These are phyloP conservation scores for Xanthia icteritia DNA, from an alignment of 2,888 invertebrate genomes.

Conservation along the genomic window DNA sequence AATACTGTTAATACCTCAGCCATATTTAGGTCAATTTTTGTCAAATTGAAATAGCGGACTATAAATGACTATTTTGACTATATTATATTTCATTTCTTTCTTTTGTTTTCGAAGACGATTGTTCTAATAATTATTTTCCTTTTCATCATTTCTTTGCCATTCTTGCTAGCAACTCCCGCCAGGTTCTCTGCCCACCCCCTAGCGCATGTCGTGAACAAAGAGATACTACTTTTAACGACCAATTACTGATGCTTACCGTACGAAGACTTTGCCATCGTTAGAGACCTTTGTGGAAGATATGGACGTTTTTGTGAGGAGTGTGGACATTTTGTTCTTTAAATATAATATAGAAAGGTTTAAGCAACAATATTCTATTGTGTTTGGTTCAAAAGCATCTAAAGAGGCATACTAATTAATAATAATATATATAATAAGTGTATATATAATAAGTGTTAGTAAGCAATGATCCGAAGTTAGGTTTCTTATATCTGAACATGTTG, in stretches of 20 bases:
- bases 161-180: neutral
- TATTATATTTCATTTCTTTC: neutral
- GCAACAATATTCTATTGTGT: too few species aligned
- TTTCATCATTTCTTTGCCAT: conserved; percentile 19
- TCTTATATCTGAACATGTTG: neutral
- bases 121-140: conserved; percentile 13
- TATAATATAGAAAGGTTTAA: neutral
- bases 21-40: too few species aligned
- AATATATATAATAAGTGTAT: too few species aligned
- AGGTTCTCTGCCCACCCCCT: conserved; percentile 13
- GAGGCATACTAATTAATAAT: neutral
- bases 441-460: neutral
- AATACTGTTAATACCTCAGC: too few species aligned
- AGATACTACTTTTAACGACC: conserved; percentile 60
- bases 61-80: neutral
- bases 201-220: conserved; percentile 49
- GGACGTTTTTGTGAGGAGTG: conserved; percentile 21
- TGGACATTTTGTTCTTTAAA: conserved; percentile 23
- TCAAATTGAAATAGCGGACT: neutral
- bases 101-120: neutral
- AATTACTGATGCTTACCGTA: conserved; percentile 53
- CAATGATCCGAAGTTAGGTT: neutral
- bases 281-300: conserved; percentile 33
- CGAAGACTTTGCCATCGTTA: conserved; percentile 46
- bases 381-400: neutral